These are phyloP conservation scores for Megalonaias nervosa DNA, from an alignment of 1,140 invertebrate genomes.

Conservation along the genomic window DNA sequence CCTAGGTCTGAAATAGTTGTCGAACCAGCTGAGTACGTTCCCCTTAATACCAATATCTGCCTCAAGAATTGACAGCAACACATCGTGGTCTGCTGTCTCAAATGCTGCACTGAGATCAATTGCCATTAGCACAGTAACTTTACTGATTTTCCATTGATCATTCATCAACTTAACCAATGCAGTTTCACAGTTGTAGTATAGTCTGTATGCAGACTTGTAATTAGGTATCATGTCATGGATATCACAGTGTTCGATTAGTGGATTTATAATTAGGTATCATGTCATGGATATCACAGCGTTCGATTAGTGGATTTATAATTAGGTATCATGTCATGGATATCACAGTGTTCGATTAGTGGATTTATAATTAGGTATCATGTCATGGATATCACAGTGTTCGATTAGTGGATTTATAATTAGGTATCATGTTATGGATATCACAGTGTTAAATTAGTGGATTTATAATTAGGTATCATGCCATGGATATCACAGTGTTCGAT, in stretches of 20 bases:
- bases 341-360: slow-evolving; percentile 17
- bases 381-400: slow-evolving; percentile 3
- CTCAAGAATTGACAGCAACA: not conserved
- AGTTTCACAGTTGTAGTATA: slow-evolving; percentile 7
- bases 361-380: too few relatives aligned
- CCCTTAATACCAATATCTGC: not conserved
- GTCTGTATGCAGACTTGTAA: too few relatives aligned
- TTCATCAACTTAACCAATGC: slow-evolving; percentile 22
- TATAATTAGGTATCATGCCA: too few relatives aligned
- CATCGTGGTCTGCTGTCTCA: slow-evolving; percentile 23
- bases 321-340: not conserved
- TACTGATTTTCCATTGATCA: slow-evolving; percentile 19
- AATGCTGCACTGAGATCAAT: slow-evolving; percentile 26
- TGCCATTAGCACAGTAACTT: slow-evolving; percentile 23
- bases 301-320: too few relatives aligned
- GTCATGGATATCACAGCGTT: slow-evolving; percentile 4
- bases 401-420: too few relatives aligned
- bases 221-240: not conserved
- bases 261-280: too few relatives aligned
- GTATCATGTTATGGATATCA: not conserved
- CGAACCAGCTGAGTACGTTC: not conserved
- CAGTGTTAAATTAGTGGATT: slow-evolving; percentile 19
- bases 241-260: slow-evolving; percentile 18
- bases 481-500: slow-evolving; percentile 10
- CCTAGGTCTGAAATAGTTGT: not conserved